These are phyloP conservation scores for Microtus oregoni DNA, from an alignment of 2,113 vertebrate genomes.

Conservation along the genomic window DNA sequence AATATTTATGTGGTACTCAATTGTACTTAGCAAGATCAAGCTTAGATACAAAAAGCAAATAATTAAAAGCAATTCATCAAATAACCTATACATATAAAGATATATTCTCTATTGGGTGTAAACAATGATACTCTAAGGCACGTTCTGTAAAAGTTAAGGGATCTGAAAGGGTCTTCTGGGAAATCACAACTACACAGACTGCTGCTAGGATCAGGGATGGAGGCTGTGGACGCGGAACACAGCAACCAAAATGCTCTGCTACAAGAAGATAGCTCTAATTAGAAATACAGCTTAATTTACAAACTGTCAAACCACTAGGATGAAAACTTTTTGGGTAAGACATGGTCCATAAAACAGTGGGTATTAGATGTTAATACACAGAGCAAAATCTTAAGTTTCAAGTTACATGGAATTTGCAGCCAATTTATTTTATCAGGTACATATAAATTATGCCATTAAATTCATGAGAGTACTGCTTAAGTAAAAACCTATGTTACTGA, in stretches of 20 bases:
- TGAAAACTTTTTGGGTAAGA: conserved; percentile 36
- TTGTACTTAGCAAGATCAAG: conserved; percentile 39
- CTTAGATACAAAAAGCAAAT: background rate
- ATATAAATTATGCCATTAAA: background rate
- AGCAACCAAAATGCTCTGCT: background rate
- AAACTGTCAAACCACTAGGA: background rate
- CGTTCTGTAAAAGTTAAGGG: background rate
- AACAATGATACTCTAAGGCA: background rate
- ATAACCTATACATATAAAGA: background rate
- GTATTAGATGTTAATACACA: background rate
- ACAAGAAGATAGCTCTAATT: background rate
- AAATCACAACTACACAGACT: conserved; percentile 15
- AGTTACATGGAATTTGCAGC: conserved; percentile 26
- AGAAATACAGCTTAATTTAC: background rate
- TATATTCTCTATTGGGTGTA: background rate
- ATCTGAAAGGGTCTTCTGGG: background rate
- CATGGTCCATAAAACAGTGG: background rate
- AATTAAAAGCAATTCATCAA: conserved; percentile 46
- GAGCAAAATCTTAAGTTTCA: conserved; percentile 27
- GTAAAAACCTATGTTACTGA: background rate
- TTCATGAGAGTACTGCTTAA: background rate
- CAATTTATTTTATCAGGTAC: conserved; percentile 21
- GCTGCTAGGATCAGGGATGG: background rate
- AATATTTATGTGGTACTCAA: conserved; percentile 41
- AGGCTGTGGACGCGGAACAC: background rate